Percentiles rank a stretch among this genome's conserved stretches.
phyloP scores from a whole-genome alignment of 2,797 vertebrate species.

The Heteromormyrus szaboi region DNA sequence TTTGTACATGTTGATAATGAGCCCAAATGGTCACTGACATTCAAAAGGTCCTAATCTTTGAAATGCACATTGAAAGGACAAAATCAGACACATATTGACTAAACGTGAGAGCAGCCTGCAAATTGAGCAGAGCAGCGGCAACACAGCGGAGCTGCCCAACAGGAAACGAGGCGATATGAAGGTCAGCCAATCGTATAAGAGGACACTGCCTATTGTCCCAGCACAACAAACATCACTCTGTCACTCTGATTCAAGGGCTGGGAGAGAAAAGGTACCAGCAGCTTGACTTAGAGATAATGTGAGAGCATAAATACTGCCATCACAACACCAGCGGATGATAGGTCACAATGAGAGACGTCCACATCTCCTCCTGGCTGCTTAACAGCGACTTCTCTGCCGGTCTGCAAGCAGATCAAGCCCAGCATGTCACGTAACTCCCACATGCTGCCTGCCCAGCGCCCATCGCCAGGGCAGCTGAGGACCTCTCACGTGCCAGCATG shows the following conservation, averaged over 20 bases:
- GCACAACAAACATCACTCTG: neutral
- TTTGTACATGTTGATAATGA: neutral
- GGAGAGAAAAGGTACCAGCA: neutral
- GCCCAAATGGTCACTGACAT: neutral
- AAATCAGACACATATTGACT: neutral
- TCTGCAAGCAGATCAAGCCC: neutral
- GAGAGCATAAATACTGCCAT: neutral
- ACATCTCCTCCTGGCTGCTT: neutral
- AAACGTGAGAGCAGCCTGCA: neutral
- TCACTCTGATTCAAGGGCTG: neutral
- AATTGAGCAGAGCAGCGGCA: neutral
- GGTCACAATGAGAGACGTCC: neutral
- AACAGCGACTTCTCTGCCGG: neutral
- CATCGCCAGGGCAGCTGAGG: neutral
- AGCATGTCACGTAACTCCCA: neutral
- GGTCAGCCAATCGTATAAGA: neutral
- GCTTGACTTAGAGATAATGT: neutral
- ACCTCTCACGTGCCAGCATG: neutral
- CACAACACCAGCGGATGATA: neutral
- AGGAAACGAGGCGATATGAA: neutral
- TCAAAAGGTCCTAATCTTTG: neutral
- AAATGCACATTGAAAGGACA: neutral
- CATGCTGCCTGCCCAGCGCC: neutral
- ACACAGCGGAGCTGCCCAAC: neutral
- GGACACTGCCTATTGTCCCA: neutral